Evolutionary conservation across 2,797 vertebrate species (phyloP), one percentile per base, ranked within the genome.

Genomic region (Tarsius wallacei): DNA sequence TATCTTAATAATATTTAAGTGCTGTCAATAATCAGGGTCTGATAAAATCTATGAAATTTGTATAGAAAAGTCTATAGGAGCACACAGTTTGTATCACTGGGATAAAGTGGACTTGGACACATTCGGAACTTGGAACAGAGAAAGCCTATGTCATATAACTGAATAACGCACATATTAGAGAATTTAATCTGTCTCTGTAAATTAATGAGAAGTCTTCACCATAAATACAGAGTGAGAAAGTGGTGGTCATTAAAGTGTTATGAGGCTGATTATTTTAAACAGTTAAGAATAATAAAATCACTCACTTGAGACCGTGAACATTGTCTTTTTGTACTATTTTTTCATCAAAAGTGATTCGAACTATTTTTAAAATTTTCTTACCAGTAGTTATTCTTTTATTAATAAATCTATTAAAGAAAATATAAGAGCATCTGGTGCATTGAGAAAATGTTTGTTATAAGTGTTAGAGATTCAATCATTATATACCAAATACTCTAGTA

Each of bases 251-350:
- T 98, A 98, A 98, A 98, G 93, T 98, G 98, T 98, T 98, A 98
- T 98, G 93, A 98, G 55, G 82, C 80, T 97, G 90, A 98, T 96
- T 98, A 95, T 97, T 98, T 98, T 98, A 98, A 98, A 98, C 86
- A 97, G 73, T 97, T 98, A 97, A 93, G 73, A 97, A 97, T 92
- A 90, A 96, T 97, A 98, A 98, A 98, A 98, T 96, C 89, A 96
- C 64, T 97, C 95, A 93, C 97, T 97, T 84, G 94, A 98, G 90
- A 14, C 94, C 96, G 8, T 91, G 96, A 98, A 95, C 57, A 88
- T 85, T 81, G 83, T 97, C 68, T 78, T 93, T 98, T 97, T 98
- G 73, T 83, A 94, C 87, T 86, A 42, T 93, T 95, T 88, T 89
- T 82, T 93, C 96, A 97, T 97, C 84, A 97, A 97, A 98, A 97